These are phyloP conservation scores for Xenotilapia flavipinnis DNA, from an alignment of 2,113 vertebrate genomes.

Conservation along the genomic window DNA sequence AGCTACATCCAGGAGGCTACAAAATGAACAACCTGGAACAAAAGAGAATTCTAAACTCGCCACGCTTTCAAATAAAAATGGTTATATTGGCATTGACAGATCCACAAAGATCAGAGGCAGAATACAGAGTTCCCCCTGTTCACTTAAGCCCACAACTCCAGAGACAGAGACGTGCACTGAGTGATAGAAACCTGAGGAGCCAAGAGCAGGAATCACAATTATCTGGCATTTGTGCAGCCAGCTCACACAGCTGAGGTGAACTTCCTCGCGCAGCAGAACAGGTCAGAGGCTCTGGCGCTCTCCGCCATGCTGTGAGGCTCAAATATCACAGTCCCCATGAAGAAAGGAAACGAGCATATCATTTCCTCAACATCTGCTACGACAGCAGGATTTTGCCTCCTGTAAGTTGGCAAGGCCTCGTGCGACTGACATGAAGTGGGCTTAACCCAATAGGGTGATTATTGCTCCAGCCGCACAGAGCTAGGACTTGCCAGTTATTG, in stretches of 20 bases:
- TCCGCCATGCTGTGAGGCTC: neutral
- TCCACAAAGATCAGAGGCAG: neutral
- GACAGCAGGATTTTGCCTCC: conserved; percentile 41
- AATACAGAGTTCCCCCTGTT: neutral
- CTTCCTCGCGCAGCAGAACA: conserved; percentile 16
- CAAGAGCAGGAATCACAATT: conserved; percentile 8
- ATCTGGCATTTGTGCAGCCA: neutral
- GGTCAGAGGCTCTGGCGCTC: neutral
- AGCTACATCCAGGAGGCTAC: neutral
- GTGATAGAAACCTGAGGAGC: neutral
- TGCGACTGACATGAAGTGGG: conserved; percentile 22
- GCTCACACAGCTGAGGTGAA: conserved; percentile 4
- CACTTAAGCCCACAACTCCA: neutral
- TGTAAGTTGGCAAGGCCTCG: conserved; percentile 17
- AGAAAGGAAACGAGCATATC: conserved; percentile 15
- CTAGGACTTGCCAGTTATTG: conserved; percentile 24
- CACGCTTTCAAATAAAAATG: neutral
- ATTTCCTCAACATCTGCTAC: conserved; percentile 51
- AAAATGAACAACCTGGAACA: neutral
- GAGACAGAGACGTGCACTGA: neutral
- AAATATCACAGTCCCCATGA: neutral
- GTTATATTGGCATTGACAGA: neutral
- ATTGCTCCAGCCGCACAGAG: conserved; percentile 6
- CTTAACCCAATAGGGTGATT: conserved; percentile 39
- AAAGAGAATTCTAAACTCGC: neutral